Percentiles rank a stretch among this genome's conserved stretches.
Conservation (phyloP, 1,140 invertebrate genomes). For the Saccostrea glomerata region DNA sequence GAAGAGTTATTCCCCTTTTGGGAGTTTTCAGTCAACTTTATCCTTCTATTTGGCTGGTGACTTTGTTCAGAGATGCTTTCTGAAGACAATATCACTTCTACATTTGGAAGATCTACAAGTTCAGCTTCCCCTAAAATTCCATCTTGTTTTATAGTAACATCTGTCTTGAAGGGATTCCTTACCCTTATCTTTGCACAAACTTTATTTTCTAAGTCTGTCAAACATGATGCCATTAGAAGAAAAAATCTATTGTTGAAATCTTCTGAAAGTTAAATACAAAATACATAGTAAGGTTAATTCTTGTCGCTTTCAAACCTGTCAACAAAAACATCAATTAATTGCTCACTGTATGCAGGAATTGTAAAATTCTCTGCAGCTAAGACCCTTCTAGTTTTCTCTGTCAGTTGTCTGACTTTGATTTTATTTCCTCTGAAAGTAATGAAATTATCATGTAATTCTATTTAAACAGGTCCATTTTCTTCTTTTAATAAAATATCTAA, state of each 20-base stretch:
- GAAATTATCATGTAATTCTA: neutral
- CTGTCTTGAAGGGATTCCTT: slow-evolving; percentile 7
- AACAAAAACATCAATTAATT: slow-evolving; percentile 45
- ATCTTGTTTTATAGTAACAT: slow-evolving; percentile 23
- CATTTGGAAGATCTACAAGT: neutral
- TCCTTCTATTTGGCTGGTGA: neutral
- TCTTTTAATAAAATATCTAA: slow-evolving; percentile 37
- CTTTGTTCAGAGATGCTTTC: neutral
- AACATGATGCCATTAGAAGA: slow-evolving; percentile 6
- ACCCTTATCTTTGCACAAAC: slow-evolving; percentile 4
- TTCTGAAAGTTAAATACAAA: slow-evolving; percentile 37
- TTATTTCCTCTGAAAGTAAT: slow-evolving; percentile 26
- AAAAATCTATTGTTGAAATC: slow-evolving; percentile 19
- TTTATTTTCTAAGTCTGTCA: slow-evolving; percentile 12
- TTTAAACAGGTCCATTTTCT: neutral
- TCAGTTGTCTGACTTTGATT: neutral
- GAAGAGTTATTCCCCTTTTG: neutral
- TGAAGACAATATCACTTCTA: neutral
- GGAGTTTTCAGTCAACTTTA: neutral
- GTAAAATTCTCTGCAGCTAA: slow-evolving; percentile 11
- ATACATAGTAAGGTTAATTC: neutral
- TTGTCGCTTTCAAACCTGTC: slow-evolving; percentile 13
- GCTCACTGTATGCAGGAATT: slow-evolving; percentile 38
- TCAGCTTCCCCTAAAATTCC: slow-evolving; percentile 30
- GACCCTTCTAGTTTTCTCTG: slow-evolving; percentile 11